Percentiles rank a stretch among this genome's conserved stretches.
phyloP scores from a whole-genome alignment of 2,113 vertebrate species.

The Pagrus major region DNA sequence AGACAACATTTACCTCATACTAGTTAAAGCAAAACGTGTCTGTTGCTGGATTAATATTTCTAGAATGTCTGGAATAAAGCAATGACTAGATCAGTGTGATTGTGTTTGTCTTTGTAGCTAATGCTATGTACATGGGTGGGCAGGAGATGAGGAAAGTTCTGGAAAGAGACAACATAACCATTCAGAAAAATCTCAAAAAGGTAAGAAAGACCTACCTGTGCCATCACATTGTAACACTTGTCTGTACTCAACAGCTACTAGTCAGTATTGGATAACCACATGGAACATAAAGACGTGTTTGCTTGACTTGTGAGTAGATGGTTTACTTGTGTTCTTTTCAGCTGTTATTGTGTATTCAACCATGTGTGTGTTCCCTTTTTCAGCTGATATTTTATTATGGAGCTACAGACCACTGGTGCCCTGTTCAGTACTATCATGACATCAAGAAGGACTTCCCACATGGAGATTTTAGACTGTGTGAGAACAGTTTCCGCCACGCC shows the following conservation, averaged over 20 bases:
- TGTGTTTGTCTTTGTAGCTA: slow-evolving; percentile 82
- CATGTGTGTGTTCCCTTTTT: slow-evolving; percentile 60
- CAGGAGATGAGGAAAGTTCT: slow-evolving; percentile 93
- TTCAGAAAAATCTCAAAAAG: slow-evolving; percentile 91
- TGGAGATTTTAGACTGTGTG: slow-evolving; percentile 91
- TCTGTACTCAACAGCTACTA: background rate
- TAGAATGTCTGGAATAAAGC: background rate
- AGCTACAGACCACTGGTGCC: slow-evolving; percentile 91
- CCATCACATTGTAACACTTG: background rate
- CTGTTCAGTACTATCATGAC: slow-evolving; percentile 90
- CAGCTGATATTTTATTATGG: slow-evolving; percentile 98
- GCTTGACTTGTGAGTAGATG: background rate
- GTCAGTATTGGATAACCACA: background rate
- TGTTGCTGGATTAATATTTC: background rate
- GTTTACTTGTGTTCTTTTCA: background rate
- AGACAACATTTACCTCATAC: too few relatives aligned
- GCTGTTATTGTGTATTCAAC: background rate
- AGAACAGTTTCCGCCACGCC: slow-evolving; percentile 89
- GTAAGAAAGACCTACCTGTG: slow-evolving; percentile 76
- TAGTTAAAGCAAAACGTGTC: too few relatives aligned
- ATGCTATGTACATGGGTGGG: slow-evolving; percentile 91
- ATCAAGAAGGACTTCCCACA: slow-evolving; percentile 91
- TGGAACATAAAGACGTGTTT: background rate
- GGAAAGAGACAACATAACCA: slow-evolving; percentile 89
- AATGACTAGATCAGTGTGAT: background rate